These are phyloP conservation scores for Ridgeia piscesae DNA, from an alignment of 1,140 invertebrate genomes.

Conservation along the genomic window DNA sequence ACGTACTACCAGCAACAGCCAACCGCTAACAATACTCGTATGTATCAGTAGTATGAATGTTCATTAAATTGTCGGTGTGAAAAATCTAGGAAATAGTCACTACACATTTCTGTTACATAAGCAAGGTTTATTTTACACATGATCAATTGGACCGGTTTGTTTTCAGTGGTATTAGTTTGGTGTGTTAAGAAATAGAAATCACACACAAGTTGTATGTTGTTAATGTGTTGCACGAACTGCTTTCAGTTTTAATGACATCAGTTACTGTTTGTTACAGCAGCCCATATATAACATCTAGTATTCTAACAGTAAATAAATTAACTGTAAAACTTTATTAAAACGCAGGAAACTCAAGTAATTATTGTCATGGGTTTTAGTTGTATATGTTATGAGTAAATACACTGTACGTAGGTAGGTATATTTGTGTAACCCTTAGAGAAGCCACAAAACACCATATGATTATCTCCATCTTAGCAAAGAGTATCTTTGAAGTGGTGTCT, in stretches of 20 bases:
- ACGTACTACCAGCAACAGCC: background rate
- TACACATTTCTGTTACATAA: background rate
- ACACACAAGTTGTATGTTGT: too few species aligned
- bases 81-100: background rate
- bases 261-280: background rate
- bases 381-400: too few species aligned
- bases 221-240: background rate
- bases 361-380: too few species aligned
- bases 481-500: too few species aligned
- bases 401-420: too few species aligned
- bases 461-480: too few species aligned
- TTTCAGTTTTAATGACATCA: background rate
- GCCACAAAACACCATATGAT: too few species aligned
- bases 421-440: too few species aligned
- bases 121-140: background rate
- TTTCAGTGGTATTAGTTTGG: too few species aligned
- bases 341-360: too few species aligned
- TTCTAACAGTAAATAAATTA: background rate
- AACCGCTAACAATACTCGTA: background rate
- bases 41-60: background rate
- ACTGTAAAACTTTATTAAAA: background rate
- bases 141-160: too few species aligned
- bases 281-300: background rate
- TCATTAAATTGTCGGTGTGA: background rate
- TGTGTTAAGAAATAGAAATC: too few species aligned